Percentiles rank a stretch among this genome's conserved stretches.
Conservation (phyloP, 2,888 invertebrate species). For the Eurytoma californica region DNA sequence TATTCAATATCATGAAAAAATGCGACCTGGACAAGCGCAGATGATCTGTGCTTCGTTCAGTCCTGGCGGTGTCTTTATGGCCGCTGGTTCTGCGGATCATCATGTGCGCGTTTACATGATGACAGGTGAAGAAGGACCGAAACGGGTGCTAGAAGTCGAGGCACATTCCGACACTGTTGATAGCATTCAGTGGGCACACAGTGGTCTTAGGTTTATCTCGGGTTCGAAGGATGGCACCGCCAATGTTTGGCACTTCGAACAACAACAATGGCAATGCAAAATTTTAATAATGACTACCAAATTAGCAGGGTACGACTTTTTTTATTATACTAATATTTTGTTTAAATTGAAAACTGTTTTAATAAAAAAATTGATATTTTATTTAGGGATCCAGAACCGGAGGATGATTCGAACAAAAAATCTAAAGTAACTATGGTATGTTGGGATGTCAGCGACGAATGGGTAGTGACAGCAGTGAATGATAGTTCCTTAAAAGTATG, state of each 20-base stretch:
- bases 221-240: conserved; percentile 98
- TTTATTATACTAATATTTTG: background rate
- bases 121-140: conserved; percentile 85
- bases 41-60: conserved; percentile 96
- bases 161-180: conserved; percentile 93
- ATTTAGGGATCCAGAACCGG: conserved; percentile 71
- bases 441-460: conserved; percentile 93
- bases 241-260: conserved; percentile 93
- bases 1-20: conserved; percentile 92
- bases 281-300: conserved; percentile 84
- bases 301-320: conserved; percentile 76
- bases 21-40: conserved; percentile 94
- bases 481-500: conserved; percentile 91
- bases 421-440: conserved; percentile 96
- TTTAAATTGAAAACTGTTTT: background rate
- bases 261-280: conserved; percentile 91
- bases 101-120: conserved; percentile 94
- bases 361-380: background rate
- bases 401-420: conserved; percentile 79
- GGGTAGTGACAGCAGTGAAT: conserved; percentile 92
- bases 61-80: conserved; percentile 91
- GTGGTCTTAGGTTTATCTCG: conserved; percentile 90
- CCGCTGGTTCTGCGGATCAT: conserved; percentile 96
- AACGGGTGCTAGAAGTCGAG: conserved; percentile 79
- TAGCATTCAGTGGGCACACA: conserved; percentile 96